These are phyloP conservation scores for Semotilus atromaculatus DNA, from an alignment of 2,797 vertebrate species.

Conservation along the genomic window DNA sequence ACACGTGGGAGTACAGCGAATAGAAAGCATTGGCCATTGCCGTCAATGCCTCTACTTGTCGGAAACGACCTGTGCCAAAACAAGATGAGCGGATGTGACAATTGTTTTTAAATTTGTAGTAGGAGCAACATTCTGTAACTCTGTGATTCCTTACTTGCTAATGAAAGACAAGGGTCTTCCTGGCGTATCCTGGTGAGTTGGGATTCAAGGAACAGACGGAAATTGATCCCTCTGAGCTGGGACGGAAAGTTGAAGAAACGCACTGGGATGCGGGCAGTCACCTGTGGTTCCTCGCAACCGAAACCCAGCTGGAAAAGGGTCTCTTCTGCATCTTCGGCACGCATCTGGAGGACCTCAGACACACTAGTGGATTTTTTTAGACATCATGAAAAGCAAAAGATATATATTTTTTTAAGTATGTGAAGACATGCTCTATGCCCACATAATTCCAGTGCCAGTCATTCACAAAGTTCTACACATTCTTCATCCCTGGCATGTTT, in stretches of 20 bases:
- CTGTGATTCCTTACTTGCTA: constrained; percentile 82
- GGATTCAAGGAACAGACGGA: constrained; percentile 89
- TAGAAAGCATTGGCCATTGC: constrained; percentile 88
- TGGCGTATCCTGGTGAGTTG: constrained; percentile 84
- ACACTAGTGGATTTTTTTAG: constrained; percentile 74
- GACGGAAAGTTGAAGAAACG: constrained; percentile 90
- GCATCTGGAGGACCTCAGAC: constrained; percentile 85
- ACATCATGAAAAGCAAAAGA: background rate
- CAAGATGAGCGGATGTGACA: background rate
- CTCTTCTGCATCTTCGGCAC: constrained; percentile 86
- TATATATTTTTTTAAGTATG: background rate
- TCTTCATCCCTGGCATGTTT: background rate
- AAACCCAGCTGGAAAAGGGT: constrained; percentile 89
- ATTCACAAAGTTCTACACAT: background rate
- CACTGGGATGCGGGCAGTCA: constrained; percentile 83
- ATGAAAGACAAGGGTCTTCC: constrained; percentile 87
- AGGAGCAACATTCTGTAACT: background rate
- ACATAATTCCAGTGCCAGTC: background rate
- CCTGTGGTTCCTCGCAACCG: constrained; percentile 81
- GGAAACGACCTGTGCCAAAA: constrained; percentile 85
- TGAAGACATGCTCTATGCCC: background rate
- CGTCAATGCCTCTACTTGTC: constrained; percentile 88
- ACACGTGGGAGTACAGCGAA: constrained; percentile 91
- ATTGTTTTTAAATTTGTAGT: background rate
- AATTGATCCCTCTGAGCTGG: constrained; percentile 86